A percentile compares a stretch with the other conserved stretches of the same genome.
Conservation (phyloP, 2,888 invertebrate species). For the Ochropacha duplaris region DNA sequence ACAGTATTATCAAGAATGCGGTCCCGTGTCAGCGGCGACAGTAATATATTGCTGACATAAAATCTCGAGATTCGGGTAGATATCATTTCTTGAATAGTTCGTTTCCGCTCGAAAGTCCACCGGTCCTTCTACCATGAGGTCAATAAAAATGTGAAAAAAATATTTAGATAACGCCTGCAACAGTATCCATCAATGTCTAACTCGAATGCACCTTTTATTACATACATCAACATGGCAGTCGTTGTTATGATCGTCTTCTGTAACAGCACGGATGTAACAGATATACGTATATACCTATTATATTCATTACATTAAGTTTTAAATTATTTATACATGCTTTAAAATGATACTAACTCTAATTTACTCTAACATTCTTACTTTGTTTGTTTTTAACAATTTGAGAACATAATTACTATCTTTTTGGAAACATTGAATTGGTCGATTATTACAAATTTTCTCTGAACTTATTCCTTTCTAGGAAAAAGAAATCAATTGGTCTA, state of each 20-base stretch:
- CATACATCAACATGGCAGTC: too few species aligned
- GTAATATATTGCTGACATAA: conserved; percentile 80
- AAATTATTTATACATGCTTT: background rate
- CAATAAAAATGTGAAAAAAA: conserved; percentile 73
- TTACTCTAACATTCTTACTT: too few species aligned
- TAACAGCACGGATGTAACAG: too few species aligned
- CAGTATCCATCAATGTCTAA: conserved; percentile 71
- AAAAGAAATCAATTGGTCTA: conserved; percentile 18
- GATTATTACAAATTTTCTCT: background rate
- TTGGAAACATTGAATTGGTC: background rate
- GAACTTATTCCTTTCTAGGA: conserved; percentile 6
- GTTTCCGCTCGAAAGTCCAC: conserved; percentile 62
- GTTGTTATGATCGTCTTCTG: too few species aligned
- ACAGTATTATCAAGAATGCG: conserved; percentile 69
- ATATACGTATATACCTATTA: too few species aligned
- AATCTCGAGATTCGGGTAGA: conserved; percentile 73
- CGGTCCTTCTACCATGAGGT: conserved; percentile 53
- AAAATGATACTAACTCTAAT: too few species aligned
- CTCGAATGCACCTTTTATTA: conserved; percentile 32
- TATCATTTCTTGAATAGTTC: conserved; percentile 72
- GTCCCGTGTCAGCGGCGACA: conserved; percentile 60
- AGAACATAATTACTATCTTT: too few species aligned
- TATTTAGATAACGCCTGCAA: conserved; percentile 57
- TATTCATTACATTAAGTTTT: too few species aligned
- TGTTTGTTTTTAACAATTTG: too few species aligned